phyloP scores from a whole-genome alignment of 2,113 vertebrate genomes.

The Onychostoma macrolepis region DNA sequence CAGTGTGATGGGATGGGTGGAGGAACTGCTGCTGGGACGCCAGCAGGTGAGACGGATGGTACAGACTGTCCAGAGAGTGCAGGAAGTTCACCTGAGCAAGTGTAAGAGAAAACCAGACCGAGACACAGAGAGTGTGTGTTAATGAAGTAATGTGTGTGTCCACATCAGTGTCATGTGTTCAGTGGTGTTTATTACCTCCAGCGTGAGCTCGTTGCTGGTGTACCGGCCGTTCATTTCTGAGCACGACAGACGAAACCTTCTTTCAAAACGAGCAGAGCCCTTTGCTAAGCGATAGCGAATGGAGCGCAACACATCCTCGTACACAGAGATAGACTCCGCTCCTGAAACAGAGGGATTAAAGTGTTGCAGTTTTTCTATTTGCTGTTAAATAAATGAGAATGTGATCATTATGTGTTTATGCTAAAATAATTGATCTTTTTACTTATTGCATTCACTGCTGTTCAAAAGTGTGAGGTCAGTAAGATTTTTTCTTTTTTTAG shows the following conservation, averaged over 20 bases:
- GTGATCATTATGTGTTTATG: neutral
- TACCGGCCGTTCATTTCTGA: conserved; percentile 98
- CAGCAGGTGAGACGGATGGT: conserved; percentile 91
- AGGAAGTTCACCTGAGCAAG: conserved; percentile 87
- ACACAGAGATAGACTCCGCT: conserved; percentile 94
- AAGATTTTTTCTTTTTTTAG: too few relatives aligned
- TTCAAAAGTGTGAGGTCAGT: too few relatives aligned
- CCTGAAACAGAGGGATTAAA: conserved; percentile 68
- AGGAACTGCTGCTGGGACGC: conserved; percentile 95
- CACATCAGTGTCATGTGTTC: neutral
- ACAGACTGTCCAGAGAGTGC: conserved; percentile 86
- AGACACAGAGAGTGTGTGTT: neutral
- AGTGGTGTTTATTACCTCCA: conserved; percentile 80
- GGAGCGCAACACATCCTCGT: conserved; percentile 91
- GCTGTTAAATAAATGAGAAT: neutral
- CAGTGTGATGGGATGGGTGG: conserved; percentile 85
- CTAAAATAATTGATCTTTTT: neutral
- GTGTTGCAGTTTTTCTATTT: neutral
- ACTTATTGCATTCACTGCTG: too few relatives aligned
- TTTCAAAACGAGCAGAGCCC: conserved; percentile 89
- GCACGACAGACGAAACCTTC: conserved; percentile 94
- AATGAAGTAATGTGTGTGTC: neutral
- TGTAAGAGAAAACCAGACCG: conserved; percentile 19
- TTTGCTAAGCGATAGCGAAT: conserved; percentile 85
- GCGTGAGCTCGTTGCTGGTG: conserved; percentile 93